Percentiles rank a stretch among this genome's conserved stretches.
Evolutionary conservation across 2,113 vertebrate genomes (phyloP).

Genomic region (Embiotoca jacksoni): DNA sequence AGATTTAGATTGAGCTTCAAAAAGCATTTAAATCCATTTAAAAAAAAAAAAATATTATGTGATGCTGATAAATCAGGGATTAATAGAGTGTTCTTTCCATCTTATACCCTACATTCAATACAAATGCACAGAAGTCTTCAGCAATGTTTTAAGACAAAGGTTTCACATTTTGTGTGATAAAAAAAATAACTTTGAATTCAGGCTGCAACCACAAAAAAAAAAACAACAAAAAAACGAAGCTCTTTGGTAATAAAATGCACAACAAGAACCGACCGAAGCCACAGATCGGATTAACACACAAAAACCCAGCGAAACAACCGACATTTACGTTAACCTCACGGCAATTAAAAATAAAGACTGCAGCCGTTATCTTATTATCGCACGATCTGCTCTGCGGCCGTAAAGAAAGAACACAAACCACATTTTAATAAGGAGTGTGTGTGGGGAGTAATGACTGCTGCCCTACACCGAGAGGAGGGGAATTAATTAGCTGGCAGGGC

Average conservation of each 20-base stretch:
- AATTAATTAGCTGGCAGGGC: constrained; percentile 66
- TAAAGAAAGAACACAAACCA: constrained; percentile 46
- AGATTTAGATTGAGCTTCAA: too few species aligned
- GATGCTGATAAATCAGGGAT: too few species aligned
- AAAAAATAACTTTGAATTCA: neutral
- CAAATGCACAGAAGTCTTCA: too few species aligned
- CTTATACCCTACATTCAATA: too few species aligned
- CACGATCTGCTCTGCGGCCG: constrained; percentile 52
- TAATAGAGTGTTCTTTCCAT: too few species aligned
- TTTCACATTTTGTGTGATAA: neutral
- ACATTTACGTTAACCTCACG: constrained; percentile 50
- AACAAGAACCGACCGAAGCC: neutral
- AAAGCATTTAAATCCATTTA: too few species aligned
- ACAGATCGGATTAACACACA: constrained; percentile 16
- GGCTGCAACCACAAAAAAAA: too few species aligned
- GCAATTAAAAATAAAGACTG: constrained; percentile 64
- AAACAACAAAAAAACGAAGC: too few species aligned
- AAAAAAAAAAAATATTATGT: too few species aligned
- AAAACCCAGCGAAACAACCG: constrained; percentile 33
- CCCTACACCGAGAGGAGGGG: constrained; percentile 49
- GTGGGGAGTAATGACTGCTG: constrained; percentile 59
- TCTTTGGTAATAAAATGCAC: neutral
- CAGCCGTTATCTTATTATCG: constrained; percentile 52
- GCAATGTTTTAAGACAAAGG: neutral
- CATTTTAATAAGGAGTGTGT: constrained; percentile 60